Evolutionary conservation across 2,113 vertebrate genomes (phyloP), one percentile per base, ranked within the genome.

Genomic region (Epinephelus cyanopodus): DNA sequence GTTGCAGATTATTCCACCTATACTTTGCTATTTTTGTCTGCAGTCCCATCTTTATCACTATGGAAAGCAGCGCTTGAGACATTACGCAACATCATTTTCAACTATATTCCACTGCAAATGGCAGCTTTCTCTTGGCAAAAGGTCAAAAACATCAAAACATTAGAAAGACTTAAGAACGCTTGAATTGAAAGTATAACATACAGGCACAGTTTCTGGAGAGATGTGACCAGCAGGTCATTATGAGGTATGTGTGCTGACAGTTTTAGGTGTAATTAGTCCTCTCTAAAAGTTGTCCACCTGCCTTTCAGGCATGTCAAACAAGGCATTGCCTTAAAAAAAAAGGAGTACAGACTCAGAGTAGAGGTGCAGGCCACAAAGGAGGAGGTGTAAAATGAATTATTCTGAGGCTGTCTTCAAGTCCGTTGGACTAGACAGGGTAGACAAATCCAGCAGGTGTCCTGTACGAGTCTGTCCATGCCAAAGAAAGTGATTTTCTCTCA

Each of bases 1-100:
- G 87, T 93, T 90, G 92, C 91, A 94, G 89, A 95, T 93, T 93
- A 91, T 65, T 83, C 65, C 13, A 23, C 60, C 61, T 67, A 58
- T 74, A 66, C 78, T 76, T 78, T 74, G 79, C 88, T 89, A 81
- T 90, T 91, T 92, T 79, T 71, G 86, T 89, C 86, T 78, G 69
- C 70, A 79, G 71, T 78, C 42, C 61, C 63, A 58, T 87, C 88
- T 86, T 81, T 77, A 82, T 87, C 87, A 86, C 83, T 78, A 78
- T 66, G 70, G 76, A 82, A 88, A 92, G 86, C 77, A 69, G 33
- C 21, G 48, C 74, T 83, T 74, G 82, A 85, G 72, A 84, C 86
- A 87, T 89, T 83, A 89, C 82, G 61, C 76, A 82, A 75, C 68
- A 67, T 79, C 86, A 70, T 57, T 87, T 89, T 88, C 62, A 83